Conservation (phyloP, 2,113 vertebrate genomes). For the Cinclus cinclus region DNA sequence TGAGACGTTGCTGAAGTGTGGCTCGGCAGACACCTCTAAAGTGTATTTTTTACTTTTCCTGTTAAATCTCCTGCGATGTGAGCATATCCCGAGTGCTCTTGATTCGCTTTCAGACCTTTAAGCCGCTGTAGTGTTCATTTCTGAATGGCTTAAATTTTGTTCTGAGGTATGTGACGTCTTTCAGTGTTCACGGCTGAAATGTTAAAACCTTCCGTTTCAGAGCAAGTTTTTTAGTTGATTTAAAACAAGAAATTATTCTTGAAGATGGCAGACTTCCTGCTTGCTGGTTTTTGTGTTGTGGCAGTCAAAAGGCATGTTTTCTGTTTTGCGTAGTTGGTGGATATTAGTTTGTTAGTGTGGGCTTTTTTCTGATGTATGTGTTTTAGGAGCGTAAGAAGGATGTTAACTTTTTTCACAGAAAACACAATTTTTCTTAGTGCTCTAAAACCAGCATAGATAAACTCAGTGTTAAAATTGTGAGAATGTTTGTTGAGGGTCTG, state of each 20-base stretch:
- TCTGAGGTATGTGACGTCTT: neutral
- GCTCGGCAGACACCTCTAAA: neutral
- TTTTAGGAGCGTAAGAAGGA: neutral
- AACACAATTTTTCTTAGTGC: neutral
- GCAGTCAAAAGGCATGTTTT: neutral
- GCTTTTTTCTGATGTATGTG: accelerated
- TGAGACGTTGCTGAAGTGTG: neutral
- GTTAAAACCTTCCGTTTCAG: neutral
- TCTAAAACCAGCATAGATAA: neutral
- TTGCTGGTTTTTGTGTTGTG: neutral
- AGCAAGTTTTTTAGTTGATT: neutral
- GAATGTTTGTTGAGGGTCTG: neutral
- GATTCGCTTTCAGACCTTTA: neutral
- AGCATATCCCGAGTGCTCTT: neutral
- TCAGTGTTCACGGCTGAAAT: neutral
- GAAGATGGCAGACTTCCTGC: neutral
- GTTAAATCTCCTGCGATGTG: accelerated
- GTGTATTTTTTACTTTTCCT: neutral
- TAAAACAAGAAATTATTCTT: neutral
- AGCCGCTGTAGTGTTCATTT: accelerated
- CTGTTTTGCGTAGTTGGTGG: accelerated
- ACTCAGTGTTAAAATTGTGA: neutral
- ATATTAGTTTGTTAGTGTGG: neutral
- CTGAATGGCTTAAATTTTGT: neutral
- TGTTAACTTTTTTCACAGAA: neutral